Evolutionary conservation across 2,113 vertebrate species (phyloP).

Genomic region (Ageneiosus marmoratus): DNA sequence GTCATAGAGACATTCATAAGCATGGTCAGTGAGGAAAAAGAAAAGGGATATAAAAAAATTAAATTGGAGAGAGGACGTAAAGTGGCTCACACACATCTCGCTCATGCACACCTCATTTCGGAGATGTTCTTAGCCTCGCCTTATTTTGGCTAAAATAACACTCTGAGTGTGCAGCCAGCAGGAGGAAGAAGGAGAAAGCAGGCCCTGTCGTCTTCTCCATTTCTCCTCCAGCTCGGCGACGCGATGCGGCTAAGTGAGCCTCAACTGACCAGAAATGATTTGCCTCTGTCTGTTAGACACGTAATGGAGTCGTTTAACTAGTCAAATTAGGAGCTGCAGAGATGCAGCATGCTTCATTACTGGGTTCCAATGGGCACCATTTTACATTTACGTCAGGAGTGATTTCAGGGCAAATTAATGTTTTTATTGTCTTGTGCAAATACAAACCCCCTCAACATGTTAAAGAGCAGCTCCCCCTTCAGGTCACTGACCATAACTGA

Average conservation of each 20-base stretch:
- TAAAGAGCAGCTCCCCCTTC: slow-evolving; percentile 92
- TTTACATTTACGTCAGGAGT: slow-evolving; percentile 99
- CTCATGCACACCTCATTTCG: slow-evolving; percentile 4
- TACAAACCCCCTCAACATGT: slow-evolving; percentile 61
- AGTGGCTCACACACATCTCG: not conserved
- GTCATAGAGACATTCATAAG: slow-evolving; percentile 30
- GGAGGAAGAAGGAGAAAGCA: slow-evolving; percentile 71
- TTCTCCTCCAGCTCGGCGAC: slow-evolving; percentile 81
- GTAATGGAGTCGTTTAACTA: slow-evolving; percentile 99
- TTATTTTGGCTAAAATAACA: slow-evolving; percentile 31
- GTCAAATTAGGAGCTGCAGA: slow-evolving; percentile 98
- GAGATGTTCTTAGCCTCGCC: slow-evolving; percentile 24
- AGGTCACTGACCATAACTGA: slow-evolving; percentile 68
- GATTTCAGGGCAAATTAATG: slow-evolving; percentile 99
- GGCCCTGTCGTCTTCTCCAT: slow-evolving; percentile 84
- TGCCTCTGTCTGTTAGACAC: slow-evolving; percentile 99
- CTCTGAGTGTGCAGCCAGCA: slow-evolving; percentile 23
- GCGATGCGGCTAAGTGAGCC: slow-evolving; percentile 97
- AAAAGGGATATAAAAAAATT: slow-evolving; percentile 3
- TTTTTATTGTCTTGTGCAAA: slow-evolving; percentile 90
- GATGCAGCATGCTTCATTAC: slow-evolving; percentile 99
- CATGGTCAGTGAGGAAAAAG: slow-evolving; percentile 19
- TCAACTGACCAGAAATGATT: slow-evolving; percentile 99
- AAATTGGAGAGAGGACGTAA: not conserved
- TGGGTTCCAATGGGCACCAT: slow-evolving; percentile 97